These are phyloP conservation scores for Strix occidentalis DNA, from an alignment of 2,797 vertebrate genomes.

Conservation along the genomic window DNA sequence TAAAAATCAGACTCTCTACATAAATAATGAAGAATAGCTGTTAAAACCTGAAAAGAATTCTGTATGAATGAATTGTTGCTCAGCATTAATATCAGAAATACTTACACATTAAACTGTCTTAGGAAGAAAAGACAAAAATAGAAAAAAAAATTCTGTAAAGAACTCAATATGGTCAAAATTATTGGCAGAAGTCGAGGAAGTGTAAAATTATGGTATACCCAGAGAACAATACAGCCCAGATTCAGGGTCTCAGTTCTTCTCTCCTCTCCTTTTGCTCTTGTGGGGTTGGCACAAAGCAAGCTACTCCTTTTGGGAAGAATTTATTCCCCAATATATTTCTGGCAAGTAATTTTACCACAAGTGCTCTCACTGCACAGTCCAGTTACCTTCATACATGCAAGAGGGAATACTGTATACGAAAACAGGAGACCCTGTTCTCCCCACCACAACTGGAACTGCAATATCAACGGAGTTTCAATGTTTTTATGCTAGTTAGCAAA, in stretches of 20 bases:
- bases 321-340: not conserved
- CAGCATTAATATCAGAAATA: not conserved
- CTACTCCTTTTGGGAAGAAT: not conserved
- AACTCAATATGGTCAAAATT: not conserved
- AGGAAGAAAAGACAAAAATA: not conserved
- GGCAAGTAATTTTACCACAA: not conserved
- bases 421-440: not conserved
- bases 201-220: not conserved
- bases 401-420: not conserved
- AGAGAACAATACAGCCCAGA: not conserved
- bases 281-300: not conserved
- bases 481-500: not conserved
- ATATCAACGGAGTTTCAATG: not conserved
- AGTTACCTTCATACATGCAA: not conserved
- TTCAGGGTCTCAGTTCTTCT: not conserved
- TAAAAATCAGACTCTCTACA: not conserved
- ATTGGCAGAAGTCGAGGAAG: not conserved
- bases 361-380: not conserved
- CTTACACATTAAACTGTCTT: not conserved
- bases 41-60: not conserved
- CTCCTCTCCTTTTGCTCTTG: not conserved
- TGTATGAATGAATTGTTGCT: not conserved
- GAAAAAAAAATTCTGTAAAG: not conserved
- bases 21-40: slow-evolving; percentile 14
- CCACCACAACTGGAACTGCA: not conserved